Percentiles rank a stretch among this genome's conserved stretches.
phyloP scores from a whole-genome alignment of 2,888 invertebrate species.

The Timema podura region DNA sequence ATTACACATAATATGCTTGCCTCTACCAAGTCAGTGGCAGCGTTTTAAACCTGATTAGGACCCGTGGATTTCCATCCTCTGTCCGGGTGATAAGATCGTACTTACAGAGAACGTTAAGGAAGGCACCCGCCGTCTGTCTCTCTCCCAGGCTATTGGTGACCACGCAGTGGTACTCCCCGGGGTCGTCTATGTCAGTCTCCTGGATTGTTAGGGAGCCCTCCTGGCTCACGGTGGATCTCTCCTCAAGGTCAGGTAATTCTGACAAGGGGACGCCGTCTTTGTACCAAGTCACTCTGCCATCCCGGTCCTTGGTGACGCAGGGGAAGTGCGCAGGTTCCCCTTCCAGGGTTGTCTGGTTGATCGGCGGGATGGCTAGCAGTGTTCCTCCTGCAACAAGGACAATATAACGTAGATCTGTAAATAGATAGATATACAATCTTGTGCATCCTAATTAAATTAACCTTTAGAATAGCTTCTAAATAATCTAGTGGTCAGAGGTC shows the following conservation, averaged over 20 bases:
- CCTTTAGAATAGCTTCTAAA: no score
- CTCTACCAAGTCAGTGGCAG: no score
- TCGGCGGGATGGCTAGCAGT: slow-evolving; percentile 79
- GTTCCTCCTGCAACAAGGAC: slow-evolving; percentile 68
- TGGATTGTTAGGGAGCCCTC: slow-evolving; percentile 80
- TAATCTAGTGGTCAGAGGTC: no score
- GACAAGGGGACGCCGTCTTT: slow-evolving; percentile 62
- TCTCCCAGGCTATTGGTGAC: slow-evolving; percentile 70
- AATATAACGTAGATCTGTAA: no score
- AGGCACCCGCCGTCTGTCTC: slow-evolving; percentile 76
- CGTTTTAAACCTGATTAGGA: no score
- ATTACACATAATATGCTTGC: no score
- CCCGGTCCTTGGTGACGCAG: slow-evolving; percentile 73
- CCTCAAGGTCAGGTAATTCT: slow-evolving; percentile 58
- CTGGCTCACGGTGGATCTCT: slow-evolving; percentile 57
- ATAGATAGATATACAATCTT: no score
- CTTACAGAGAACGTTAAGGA: slow-evolving; percentile 90
- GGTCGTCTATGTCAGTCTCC: slow-evolving; percentile 74
- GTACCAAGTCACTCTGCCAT: slow-evolving; percentile 57
- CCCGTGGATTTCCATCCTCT: no score
- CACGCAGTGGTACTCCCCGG: slow-evolving; percentile 83
- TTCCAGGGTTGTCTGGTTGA: slow-evolving; percentile 83
- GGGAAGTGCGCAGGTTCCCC: slow-evolving; percentile 76
- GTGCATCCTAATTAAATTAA: no score
- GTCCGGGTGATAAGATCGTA: slow-evolving; percentile 31